Evolutionary conservation across 1,140 invertebrate species (phyloP).

Genomic region (Psilanteris sp.): DNA sequence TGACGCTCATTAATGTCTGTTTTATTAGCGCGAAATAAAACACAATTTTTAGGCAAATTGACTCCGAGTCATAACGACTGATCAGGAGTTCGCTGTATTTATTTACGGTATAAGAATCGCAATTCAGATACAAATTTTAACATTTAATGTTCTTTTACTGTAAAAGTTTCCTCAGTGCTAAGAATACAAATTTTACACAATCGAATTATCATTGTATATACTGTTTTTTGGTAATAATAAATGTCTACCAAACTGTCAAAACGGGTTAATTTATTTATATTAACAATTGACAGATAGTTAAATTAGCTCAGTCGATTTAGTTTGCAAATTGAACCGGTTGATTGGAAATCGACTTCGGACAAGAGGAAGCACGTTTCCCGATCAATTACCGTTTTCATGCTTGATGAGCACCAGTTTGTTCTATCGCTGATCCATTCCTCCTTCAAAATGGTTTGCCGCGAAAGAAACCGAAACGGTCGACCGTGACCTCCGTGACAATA

Average conservation of each 20-base stretch:
- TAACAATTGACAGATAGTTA: neutral
- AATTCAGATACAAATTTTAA: neutral
- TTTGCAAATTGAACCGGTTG: neutral
- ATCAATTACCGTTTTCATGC: neutral
- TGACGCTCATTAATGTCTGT: neutral
- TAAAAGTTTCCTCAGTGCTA: conserved; percentile 17
- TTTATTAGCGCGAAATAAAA: conserved; percentile 3
- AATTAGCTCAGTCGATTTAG: neutral
- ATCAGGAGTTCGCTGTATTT: conserved; percentile 9
- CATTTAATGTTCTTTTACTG: conserved; percentile 15
- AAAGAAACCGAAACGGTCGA: too few relatives aligned
- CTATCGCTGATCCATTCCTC: too few relatives aligned
- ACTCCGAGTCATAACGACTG: too few relatives aligned
- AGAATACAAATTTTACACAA: conserved; percentile 9
- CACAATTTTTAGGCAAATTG: neutral
- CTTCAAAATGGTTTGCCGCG: too few relatives aligned
- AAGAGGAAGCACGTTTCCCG: neutral
- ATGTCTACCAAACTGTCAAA: conserved; percentile 37
- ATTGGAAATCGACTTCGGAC: too few relatives aligned
- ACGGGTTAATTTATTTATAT: conserved; percentile 44
- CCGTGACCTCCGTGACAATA: too few relatives aligned
- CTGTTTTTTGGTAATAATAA: conserved; percentile 46
- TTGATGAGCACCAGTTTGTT: conserved; percentile 9
- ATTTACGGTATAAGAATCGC: conserved; percentile 5
- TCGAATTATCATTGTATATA: conserved; percentile 36